Evolutionary conservation across 2,888 invertebrate genomes (phyloP).

Genomic region (Cephalotes varians): DNA sequence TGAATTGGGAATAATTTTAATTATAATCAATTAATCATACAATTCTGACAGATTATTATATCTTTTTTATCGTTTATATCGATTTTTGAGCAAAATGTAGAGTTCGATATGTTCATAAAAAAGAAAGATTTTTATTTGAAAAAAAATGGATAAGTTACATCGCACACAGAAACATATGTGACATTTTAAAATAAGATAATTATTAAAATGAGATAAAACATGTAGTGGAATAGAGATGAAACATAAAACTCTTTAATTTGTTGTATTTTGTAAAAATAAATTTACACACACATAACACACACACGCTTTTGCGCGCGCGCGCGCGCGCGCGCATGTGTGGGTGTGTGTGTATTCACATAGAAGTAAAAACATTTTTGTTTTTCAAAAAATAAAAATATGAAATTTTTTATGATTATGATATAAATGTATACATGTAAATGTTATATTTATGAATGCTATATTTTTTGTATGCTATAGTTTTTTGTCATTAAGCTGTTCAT

Average conservation of each 20-base stretch:
- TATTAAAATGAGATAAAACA: too few relatives aligned
- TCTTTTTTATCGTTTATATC: neutral
- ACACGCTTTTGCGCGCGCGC: too few relatives aligned
- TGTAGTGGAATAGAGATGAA: neutral
- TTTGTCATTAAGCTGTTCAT: neutral
- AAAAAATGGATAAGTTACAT: neutral
- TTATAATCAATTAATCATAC: neutral
- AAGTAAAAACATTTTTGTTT: neutral
- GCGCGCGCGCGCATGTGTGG: too few relatives aligned
- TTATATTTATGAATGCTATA: neutral
- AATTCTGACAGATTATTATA: neutral
- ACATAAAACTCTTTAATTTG: neutral
- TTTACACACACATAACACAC: too few relatives aligned
- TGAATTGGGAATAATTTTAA: neutral
- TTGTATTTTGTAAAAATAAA: neutral
- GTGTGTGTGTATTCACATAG: too few relatives aligned
- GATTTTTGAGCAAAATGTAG: neutral
- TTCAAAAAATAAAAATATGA: neutral
- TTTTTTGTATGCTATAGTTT: neutral
- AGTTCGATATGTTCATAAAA: neutral
- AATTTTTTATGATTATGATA: neutral
- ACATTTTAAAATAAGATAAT: neutral
- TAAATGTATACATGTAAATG: too few relatives aligned
- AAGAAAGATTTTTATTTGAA: neutral
- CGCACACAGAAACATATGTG: neutral